These are phyloP conservation scores for Meloidogyne exigua DNA, from an alignment of 1,140 invertebrate genomes.

Conservation along the genomic window DNA sequence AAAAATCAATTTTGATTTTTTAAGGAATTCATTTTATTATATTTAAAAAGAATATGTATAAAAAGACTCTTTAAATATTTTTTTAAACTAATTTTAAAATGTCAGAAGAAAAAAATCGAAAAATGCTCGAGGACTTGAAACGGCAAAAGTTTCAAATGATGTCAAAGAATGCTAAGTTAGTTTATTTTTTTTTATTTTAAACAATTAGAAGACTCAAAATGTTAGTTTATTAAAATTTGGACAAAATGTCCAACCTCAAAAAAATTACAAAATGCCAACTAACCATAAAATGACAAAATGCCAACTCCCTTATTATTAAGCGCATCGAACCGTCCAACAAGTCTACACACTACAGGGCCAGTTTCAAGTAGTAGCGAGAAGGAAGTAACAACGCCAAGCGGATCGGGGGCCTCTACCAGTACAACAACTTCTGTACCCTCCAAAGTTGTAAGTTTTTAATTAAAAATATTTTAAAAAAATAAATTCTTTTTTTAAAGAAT, in stretches of 20 bases:
- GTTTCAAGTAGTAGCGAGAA: background rate
- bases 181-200: background rate
- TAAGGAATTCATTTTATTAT: too few relatives aligned
- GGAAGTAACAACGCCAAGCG: background rate
- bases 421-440: background rate
- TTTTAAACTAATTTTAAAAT: background rate
- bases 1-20: too few relatives aligned
- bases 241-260: background rate
- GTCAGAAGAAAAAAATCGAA: constrained; percentile 31
- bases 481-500: background rate
- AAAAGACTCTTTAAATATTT: too few relatives aligned
- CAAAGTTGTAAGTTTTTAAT: background rate
- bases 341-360: background rate
- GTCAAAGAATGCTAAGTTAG: constrained; percentile 17
- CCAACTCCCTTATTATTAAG: background rate
- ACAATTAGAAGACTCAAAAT: background rate
- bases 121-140: constrained; percentile 26
- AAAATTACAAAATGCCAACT: background rate
- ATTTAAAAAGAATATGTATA: too few relatives aligned
- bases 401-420: background rate
- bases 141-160: constrained; percentile 23
- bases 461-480: background rate
- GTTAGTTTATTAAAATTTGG: background rate
- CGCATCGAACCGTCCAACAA: background rate
- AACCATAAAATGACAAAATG: background rate